A percentile compares a stretch with the other conserved stretches of the same genome.
These are phyloP conservation scores for Drosophila greeni DNA, from an alignment of 2,888 invertebrate genomes.

Conservation along the genomic window DNA sequence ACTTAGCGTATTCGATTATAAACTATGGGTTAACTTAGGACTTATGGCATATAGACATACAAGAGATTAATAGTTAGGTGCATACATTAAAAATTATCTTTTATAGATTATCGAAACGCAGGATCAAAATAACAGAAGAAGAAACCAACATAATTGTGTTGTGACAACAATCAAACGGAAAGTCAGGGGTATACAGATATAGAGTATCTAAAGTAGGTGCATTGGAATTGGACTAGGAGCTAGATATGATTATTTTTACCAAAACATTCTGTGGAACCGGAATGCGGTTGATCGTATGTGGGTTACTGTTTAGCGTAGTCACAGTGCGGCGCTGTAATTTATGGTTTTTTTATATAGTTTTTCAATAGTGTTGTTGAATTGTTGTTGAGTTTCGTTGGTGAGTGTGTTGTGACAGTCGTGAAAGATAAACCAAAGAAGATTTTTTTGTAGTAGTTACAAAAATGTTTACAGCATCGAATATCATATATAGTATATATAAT, in stretches of 20 bases:
- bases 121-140: slow-evolving; percentile 4
- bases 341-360: slow-evolving; percentile 45
- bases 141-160: slow-evolving; percentile 2
- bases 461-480: slow-evolving; percentile 59
- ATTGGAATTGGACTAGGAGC: slow-evolving; percentile 19
- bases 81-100: slow-evolving; percentile 32
- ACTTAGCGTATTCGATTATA: slow-evolving; percentile 44
- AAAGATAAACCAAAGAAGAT: slow-evolving; percentile 66
- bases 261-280: slow-evolving; percentile 80
- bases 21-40: slow-evolving; percentile 57
- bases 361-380: slow-evolving; percentile 52
- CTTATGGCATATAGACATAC: slow-evolving; percentile 38
- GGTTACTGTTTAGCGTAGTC: slow-evolving; percentile 80
- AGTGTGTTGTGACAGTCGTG: slow-evolving; percentile 62
- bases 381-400: slow-evolving; percentile 41
- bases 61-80: slow-evolving; percentile 10
- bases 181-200: background rate
- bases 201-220: slow-evolving; percentile 15
- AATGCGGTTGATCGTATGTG: slow-evolving; percentile 80
- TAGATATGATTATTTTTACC: slow-evolving; percentile 76
- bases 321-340: slow-evolving; percentile 80
- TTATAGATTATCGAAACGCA: slow-evolving; percentile 30
- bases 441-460: slow-evolving; percentile 63
- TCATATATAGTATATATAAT: slow-evolving; percentile 20
- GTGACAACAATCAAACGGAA: slow-evolving; percentile 52